Base-by-base conservation (phyloP, 2,113 vertebrate genomes). In the Bombycilla garrulus region DNA sequence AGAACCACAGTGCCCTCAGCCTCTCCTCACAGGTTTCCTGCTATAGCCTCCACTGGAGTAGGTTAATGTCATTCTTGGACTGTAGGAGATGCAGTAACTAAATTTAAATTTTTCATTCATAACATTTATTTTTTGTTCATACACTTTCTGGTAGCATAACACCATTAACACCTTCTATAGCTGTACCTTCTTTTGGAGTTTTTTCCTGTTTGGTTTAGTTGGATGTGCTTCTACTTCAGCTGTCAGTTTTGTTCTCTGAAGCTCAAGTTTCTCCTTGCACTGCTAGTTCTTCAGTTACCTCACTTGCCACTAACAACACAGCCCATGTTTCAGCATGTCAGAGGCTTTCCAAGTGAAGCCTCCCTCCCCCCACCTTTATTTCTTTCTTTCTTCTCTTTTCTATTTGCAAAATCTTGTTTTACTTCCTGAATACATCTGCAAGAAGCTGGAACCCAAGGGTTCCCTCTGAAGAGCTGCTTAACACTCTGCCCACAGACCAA, bases 291-390 rank as follows among this genome's bases (percentile, higher is more conserved):
- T 81, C 23, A 29, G 22, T 91, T 92, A 16, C 42, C 18, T 88
- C 20, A 45, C 23, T 70, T 86, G n/a, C 40, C 22, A 35, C 40
- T 48, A 48, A 73, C 15, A n/a, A 70, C 45, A 25, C 17, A 72
- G 40, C 16, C 19, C 44, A 33, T 40, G 6, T 64, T 88, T 70
- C 69, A 61, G 58, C 8, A 60, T 24, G 13, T 53, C 67, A 33
- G 4, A 53, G 42, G 13, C 23, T 73, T 73, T 77, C 70, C 17
- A 53, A 26, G n/a, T 50, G 29, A 73, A 72, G 33, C 24, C 20
- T 5, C 2, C 7, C 5, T 3, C 4, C 1, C 3, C 5, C 6
- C 8, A 3, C 12, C 38, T 13, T 40, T 17, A 6, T 29, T 5
- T 19, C n/a, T 31, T n/a, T 66, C 10, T 40, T 33, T 24, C 29